A percentile compares a stretch with the other conserved stretches of the same genome.
These are phyloP conservation scores for Rynchops niger DNA, from an alignment of 2,113 vertebrate genomes.

Conservation along the genomic window DNA sequence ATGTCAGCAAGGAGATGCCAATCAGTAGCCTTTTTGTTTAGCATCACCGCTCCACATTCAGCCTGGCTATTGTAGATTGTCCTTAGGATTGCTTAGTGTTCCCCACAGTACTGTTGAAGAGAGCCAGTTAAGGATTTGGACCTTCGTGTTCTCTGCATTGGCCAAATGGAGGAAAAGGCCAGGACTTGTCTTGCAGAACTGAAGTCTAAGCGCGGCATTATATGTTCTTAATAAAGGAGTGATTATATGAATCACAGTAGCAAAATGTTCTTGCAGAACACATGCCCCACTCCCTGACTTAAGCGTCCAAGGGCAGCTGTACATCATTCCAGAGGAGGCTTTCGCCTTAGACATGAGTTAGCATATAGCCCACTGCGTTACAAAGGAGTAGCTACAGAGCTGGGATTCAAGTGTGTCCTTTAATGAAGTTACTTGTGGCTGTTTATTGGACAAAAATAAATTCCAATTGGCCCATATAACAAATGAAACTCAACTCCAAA, in stretches of 20 bases:
- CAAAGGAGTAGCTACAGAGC: not conserved
- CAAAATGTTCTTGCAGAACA: conserved; percentile 22
- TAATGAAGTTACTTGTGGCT: conserved; percentile 63
- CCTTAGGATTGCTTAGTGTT: not conserved
- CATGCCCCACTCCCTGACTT: not conserved
- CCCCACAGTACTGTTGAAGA: not conserved
- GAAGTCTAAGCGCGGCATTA: not conserved
- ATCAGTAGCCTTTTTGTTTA: not conserved
- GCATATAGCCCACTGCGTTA: not conserved
- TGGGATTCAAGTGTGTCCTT: not conserved
- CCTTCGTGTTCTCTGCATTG: not conserved
- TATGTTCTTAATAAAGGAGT: conserved; percentile 22
- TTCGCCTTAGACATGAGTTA: not conserved
- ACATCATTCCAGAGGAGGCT: not conserved
- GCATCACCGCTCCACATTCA: not conserved
- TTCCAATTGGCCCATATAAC: conserved; percentile 75
- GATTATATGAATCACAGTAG: conserved; percentile 50
- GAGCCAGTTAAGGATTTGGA: not conserved
- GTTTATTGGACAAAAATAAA: conserved; percentile 73
- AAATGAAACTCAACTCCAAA: conserved; percentile 75
- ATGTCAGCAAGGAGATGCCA: not conserved
- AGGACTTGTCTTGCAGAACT: not conserved
- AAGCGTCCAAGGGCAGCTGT: not conserved
- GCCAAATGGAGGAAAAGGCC: not conserved
- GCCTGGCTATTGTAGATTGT: not conserved